Evolutionary conservation across 2,797 vertebrate species (phyloP).

Genomic region (Enteromius trimaculatus): DNA sequence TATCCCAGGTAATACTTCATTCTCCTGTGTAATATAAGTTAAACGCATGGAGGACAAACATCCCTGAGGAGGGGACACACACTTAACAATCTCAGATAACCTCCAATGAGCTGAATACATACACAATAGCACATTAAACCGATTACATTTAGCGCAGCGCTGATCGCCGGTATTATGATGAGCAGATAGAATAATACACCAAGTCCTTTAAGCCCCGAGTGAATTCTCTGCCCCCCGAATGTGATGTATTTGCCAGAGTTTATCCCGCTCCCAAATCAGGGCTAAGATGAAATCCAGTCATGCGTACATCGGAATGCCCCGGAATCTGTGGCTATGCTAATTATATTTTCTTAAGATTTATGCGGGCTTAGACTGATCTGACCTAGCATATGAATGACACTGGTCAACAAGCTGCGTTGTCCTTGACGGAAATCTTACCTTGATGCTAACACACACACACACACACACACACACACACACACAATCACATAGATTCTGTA

Average conservation of each 20-base stretch:
- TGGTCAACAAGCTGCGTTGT: conserved; percentile 80
- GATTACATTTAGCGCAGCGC: conserved; percentile 46
- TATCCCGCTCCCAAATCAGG: conserved; percentile 55
- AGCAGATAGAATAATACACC: conserved; percentile 47
- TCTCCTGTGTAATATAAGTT: conserved; percentile 33
- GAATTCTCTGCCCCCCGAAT: conserved; percentile 44
- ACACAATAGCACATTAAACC: conserved; percentile 49
- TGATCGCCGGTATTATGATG: conserved; percentile 59
- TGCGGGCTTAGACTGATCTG: conserved; percentile 79
- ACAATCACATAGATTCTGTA: background rate
- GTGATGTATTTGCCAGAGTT: conserved; percentile 51
- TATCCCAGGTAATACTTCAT: conserved; percentile 23
- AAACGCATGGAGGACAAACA: conserved; percentile 46
- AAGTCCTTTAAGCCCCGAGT: conserved; percentile 54
- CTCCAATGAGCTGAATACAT: conserved; percentile 51
- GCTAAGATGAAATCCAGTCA: conserved; percentile 60
- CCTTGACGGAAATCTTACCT: conserved; percentile 76
- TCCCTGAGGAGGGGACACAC: conserved; percentile 35
- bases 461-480: conserved; percentile 28
- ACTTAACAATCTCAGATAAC: conserved; percentile 54
- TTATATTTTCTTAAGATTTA: conserved; percentile 82
- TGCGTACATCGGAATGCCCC: conserved; percentile 45
- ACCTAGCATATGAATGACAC: conserved; percentile 84
- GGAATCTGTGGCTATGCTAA: conserved; percentile 75
- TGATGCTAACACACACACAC: conserved; percentile 36